Base-by-base conservation (phyloP, 2,113 vertebrate species). In the Myxocyprinus asiaticus region DNA sequence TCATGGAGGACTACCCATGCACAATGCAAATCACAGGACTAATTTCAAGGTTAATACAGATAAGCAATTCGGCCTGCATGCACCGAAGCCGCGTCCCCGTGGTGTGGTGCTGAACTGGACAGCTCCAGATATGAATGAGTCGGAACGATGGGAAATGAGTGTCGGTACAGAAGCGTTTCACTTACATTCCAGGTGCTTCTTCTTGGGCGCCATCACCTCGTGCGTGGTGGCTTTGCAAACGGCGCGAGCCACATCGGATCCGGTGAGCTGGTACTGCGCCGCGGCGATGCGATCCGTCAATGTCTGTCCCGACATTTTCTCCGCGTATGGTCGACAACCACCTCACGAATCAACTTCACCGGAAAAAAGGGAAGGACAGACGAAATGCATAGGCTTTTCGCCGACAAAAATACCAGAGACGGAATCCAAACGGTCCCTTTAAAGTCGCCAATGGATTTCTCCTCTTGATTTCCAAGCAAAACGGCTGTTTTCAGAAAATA, bases 151-250 rank as follows among this genome's bases (percentile, higher is more conserved):
- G 22, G 17, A 56, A 63, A 33, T n/a, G 45, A 43, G 17, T 66
- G 9, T 51, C 15, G 17, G 55, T 22, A 7, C 11, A 55, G 58
- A 74, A 68, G 56, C 53, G 53, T 22, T 58, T 55, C 65, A 95
- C 95, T 95, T 93, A 96, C 95, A 95, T 89, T 96, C 95, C 89
- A 96, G 90, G 91, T 96, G 95, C 78, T 95, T 96, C 94, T 95
- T 96, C 92, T 96, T 96, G 85, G 95, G 95, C 86, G 94, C 95
- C 94, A 95, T 96, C 88, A 95, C 93, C 90, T 96, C 95, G 81
- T 96, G 95, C 83, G 95, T 96, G 82, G 94, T 96, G 84, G 95
- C 94, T 91, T 96, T 96, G 90, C 95, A 96, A 51, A 95, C 95
- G 58, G 94, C 94, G 82, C 95, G 95, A 88, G 94, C 91, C 84